Evolutionary conservation across 2,888 invertebrate species (phyloP).

Genomic region (Margaritifera margaritifera): DNA sequence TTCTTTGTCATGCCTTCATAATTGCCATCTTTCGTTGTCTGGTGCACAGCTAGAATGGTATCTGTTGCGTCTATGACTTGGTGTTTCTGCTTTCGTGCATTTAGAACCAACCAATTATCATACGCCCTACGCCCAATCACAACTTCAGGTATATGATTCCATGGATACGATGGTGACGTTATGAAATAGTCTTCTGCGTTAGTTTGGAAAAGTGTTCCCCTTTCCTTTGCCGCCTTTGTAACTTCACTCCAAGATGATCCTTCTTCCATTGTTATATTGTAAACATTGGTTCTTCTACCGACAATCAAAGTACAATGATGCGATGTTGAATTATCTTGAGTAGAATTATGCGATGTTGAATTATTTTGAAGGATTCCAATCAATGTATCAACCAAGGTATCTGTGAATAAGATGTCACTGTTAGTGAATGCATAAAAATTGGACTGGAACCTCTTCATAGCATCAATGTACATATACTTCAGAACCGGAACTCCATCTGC

Average conservation of each 20-base stretch:
- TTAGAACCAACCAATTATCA: conserved; percentile 62
- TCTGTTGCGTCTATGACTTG: conserved; percentile 54
- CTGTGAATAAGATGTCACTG: conserved; percentile 60
- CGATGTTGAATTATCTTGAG: too few species aligned
- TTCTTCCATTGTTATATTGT: conserved; percentile 45
- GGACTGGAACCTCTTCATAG: conserved; percentile 43
- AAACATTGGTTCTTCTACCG: conserved; percentile 51
- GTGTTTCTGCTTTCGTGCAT: conserved; percentile 44
- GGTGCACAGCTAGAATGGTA: conserved; percentile 59
- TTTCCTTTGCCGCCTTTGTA: conserved; percentile 28
- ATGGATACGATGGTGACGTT: conserved; percentile 50
- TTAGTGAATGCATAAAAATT: conserved; percentile 59
- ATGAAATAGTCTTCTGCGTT: conserved; percentile 63
- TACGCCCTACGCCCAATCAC: conserved; percentile 62
- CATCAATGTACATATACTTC: conserved; percentile 59
- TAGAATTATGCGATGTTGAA: neutral
- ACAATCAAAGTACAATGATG: conserved; percentile 30
- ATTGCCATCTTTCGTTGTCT: conserved; percentile 57
- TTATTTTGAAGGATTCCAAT: conserved; percentile 19
- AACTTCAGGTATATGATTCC: conserved; percentile 59
- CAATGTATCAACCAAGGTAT: conserved; percentile 42
- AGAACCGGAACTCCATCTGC: conserved; percentile 56
- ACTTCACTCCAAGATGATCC: conserved; percentile 35
- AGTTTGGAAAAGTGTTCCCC: conserved; percentile 52
- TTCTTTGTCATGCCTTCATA: conserved; percentile 49